phyloP scores from a whole-genome alignment of 2,888 invertebrate genomes.

The Parelbella ahira region DNA sequence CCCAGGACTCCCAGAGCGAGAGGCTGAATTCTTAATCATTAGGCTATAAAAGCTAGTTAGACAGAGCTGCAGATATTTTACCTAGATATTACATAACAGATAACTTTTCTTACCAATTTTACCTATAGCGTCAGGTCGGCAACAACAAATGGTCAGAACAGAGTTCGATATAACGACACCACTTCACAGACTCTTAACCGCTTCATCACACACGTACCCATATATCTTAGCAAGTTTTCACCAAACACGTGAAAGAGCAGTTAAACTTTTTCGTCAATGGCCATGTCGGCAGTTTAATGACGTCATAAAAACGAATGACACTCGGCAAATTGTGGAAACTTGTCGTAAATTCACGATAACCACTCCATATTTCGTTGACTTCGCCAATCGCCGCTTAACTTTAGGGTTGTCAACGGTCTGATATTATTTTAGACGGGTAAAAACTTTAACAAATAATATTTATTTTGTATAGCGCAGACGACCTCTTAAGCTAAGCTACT shows the following conservation, averaged over 20 bases:
- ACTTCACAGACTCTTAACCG: constrained; percentile 6
- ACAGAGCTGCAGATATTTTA: no score
- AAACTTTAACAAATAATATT: no score
- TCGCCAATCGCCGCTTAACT: constrained; percentile 3
- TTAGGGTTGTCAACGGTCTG: constrained; percentile 2
- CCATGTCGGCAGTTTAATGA: constrained; percentile 27
- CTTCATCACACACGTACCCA: constrained; percentile 1
- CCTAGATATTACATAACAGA: no score
- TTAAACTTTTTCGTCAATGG: constrained; percentile 28
- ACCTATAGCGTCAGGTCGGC: no score
- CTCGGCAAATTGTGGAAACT: constrained; percentile 16
- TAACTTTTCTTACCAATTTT: no score
- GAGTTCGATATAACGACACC: constrained; percentile 7
- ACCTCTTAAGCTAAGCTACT: no score
- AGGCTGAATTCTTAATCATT: no score
- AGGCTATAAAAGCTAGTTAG: no score
- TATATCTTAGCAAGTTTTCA: constrained; percentile 17
- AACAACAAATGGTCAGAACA: no score
- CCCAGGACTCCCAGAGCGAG: no score
- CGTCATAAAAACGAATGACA: constrained; percentile 31
- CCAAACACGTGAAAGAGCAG: constrained; percentile 24
- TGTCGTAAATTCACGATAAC: constrained; percentile 19
- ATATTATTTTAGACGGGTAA: not conserved
- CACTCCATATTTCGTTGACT: constrained; percentile 24
- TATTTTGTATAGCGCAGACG: no score